Percentiles rank a stretch among this genome's conserved stretches.
Conservation (phyloP, 2,888 invertebrate genomes). For the Cosmia pyralina region DNA sequence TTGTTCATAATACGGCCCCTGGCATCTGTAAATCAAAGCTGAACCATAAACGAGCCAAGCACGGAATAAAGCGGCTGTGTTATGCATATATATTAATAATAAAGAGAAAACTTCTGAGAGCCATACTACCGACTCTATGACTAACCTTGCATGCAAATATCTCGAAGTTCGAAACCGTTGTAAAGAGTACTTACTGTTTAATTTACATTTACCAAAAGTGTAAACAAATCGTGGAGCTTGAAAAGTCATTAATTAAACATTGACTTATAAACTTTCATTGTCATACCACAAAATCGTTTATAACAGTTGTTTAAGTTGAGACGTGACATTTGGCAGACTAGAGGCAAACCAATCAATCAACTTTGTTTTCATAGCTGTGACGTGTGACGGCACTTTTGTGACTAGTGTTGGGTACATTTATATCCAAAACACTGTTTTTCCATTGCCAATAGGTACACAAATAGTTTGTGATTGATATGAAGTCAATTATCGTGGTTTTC, state of each 20-base stretch:
- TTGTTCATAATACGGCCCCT: too few species aligned
- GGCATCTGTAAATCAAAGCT: too few species aligned
- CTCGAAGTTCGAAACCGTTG: slow-evolving; percentile 17
- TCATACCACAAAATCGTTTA: neutral
- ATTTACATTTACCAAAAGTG: slow-evolving; percentile 37
- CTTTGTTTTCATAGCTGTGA: neutral
- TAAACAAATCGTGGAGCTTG: slow-evolving; percentile 31
- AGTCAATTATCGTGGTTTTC: neutral
- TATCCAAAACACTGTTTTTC: slow-evolving; percentile 7
- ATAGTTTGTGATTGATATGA: slow-evolving; percentile 10
- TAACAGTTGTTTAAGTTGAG: slow-evolving; percentile 14
- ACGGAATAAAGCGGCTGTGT: slow-evolving; percentile 25
- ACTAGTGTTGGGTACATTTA: too few species aligned
- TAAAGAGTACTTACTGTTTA: slow-evolving; percentile 17
- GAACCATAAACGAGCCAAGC: slow-evolving; percentile 35
- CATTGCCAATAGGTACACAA: neutral
- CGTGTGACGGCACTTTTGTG: neutral
- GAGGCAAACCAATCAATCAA: neutral
- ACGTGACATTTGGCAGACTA: neutral
- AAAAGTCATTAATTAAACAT: slow-evolving; percentile 33
- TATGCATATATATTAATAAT: slow-evolving; percentile 46
- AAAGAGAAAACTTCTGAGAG: slow-evolving; percentile 26
- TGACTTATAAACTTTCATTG: slow-evolving; percentile 9
- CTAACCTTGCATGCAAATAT: slow-evolving; percentile 37
- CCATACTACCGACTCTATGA: neutral